phyloP scores from a whole-genome alignment of 2,797 vertebrate genomes.

The Rhinatrema bivittatum region DNA sequence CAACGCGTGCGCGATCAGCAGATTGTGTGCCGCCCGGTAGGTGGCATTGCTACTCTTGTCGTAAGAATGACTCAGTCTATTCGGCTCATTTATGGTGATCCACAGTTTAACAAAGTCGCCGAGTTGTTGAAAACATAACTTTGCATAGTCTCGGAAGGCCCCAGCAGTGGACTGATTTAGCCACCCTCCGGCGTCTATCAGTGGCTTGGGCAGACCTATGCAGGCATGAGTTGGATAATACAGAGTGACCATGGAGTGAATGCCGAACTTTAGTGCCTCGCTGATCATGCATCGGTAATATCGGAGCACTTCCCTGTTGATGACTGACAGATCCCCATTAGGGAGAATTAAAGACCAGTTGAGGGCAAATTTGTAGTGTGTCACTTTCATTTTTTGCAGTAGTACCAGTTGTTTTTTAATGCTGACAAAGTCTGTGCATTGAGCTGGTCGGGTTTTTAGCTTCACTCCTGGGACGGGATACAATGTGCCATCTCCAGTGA shows the following conservation, averaged over 20 bases:
- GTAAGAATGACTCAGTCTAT: slow-evolving; percentile 70
- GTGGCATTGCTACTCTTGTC: slow-evolving; percentile 51
- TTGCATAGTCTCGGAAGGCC: slow-evolving; percentile 75
- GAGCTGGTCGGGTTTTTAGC: slow-evolving; percentile 65
- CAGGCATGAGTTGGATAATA: slow-evolving; percentile 75
- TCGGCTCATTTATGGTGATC: slow-evolving; percentile 95
- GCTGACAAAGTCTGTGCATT: slow-evolving; percentile 84
- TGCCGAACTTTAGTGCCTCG: slow-evolving; percentile 64
- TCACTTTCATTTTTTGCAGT: slow-evolving; percentile 67
- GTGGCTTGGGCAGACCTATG: slow-evolving; percentile 63
- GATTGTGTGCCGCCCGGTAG: slow-evolving; percentile 69
- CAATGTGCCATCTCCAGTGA: slow-evolving; percentile 74
- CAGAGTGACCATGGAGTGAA: slow-evolving; percentile 71
- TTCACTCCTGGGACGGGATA: slow-evolving; percentile 65
- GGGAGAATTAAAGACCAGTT: slow-evolving; percentile 88
- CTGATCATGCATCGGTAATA: slow-evolving; percentile 83
- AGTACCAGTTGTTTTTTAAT: slow-evolving; percentile 71
- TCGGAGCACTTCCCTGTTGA: slow-evolving; percentile 69
- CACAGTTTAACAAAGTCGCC: slow-evolving; percentile 77
- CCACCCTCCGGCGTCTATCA: slow-evolving; percentile 78
- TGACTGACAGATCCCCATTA: slow-evolving; percentile 57
- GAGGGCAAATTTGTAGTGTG: slow-evolving; percentile 84
- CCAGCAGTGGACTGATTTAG: slow-evolving; percentile 61
- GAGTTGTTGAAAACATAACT: slow-evolving; percentile 78
- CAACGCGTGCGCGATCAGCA: slow-evolving; percentile 78